phyloP scores from a whole-genome alignment of 2,888 invertebrate species.

The Stenchaetothrips biformis region DNA sequence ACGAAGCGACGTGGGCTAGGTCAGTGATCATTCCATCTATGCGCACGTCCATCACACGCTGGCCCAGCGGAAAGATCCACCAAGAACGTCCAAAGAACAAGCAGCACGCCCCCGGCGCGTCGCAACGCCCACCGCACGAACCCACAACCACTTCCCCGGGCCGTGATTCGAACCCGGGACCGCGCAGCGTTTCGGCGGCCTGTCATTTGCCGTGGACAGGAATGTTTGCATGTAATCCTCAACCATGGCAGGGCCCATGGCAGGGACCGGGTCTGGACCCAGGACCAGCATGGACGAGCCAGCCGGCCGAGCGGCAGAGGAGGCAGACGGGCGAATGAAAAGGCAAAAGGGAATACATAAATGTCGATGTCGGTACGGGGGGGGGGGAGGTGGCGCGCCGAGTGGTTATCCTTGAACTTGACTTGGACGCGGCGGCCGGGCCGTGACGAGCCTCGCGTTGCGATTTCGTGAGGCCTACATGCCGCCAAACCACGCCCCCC shows the following conservation, averaged over 20 bases:
- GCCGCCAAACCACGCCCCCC: too few species aligned
- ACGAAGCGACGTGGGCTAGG: neutral
- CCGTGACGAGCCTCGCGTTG: neutral
- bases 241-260: neutral
- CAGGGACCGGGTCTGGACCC: neutral
- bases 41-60: neutral
- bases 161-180: neutral
- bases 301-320: neutral
- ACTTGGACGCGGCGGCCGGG: slow-evolving; percentile 15
- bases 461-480: too few species aligned
- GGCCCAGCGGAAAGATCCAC: neutral
- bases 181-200: neutral
- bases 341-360: neutral
- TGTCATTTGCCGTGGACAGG: neutral
- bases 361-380: neutral
- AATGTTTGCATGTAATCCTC: neutral
- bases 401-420: slow-evolving; percentile 23
- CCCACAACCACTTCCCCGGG: too few species aligned
- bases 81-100: neutral
- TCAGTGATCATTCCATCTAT: slow-evolving; percentile 12
- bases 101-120: neutral
- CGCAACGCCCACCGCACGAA: neutral
- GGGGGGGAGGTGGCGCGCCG: neutral
- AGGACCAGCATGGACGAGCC: neutral
- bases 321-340: neutral